Conservation (phyloP, 2,113 vertebrate species). For the Strix aluco region DNA sequence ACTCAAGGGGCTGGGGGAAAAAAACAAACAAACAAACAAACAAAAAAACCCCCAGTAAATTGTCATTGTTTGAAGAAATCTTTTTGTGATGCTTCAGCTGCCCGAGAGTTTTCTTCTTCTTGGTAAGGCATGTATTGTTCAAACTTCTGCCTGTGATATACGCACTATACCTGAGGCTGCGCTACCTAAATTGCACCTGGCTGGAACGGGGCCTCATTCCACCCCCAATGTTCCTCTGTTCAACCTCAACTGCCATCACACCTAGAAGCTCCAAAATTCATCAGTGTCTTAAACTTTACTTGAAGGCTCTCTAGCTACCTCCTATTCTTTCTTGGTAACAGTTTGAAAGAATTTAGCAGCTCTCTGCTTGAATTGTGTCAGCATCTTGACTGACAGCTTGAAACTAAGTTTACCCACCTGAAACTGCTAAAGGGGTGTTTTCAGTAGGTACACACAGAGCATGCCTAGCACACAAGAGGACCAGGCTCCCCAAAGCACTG, state of each 20-base stretch:
- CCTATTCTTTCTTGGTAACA: neutral
- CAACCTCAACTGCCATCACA: neutral
- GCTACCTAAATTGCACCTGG: neutral
- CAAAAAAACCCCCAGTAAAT: neutral
- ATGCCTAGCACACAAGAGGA: neutral
- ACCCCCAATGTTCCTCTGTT: neutral
- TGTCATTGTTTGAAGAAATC: neutral
- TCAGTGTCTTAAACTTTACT: neutral
- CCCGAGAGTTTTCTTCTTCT: neutral
- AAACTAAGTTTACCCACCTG: neutral
- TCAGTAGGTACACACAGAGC: neutral
- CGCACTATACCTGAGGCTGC: rapidly evolving
- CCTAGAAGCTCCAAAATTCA: neutral
- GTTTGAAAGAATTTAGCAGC: neutral
- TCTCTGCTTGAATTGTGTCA: neutral
- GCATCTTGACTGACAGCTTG: neutral
- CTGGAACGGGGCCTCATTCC: neutral
- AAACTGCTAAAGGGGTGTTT: neutral
- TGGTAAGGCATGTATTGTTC: neutral
- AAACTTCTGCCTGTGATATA: neutral
- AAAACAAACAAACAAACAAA: neutral
- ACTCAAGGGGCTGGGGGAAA: neutral
- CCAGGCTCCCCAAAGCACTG: neutral
- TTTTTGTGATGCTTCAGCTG: neutral
- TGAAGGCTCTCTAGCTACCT: neutral